Percentiles rank a stretch among this genome's conserved stretches.
Conservation (phyloP, 2,888 invertebrate species). For the Sericinus montela region DNA sequence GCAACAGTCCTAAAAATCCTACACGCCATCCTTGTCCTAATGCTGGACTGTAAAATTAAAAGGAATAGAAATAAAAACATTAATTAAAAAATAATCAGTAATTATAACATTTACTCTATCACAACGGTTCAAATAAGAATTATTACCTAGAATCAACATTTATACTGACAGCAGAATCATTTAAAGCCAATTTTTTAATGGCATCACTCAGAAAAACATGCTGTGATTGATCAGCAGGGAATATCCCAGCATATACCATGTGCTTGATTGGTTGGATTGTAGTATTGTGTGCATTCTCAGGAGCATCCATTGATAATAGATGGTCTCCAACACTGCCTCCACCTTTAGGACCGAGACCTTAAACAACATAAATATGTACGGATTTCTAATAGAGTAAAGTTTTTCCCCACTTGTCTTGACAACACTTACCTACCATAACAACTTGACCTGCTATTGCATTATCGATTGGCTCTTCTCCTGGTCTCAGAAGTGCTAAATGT, state of each 20-base stretch:
- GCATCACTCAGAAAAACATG: constrained; percentile 86
- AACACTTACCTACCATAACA: constrained; percentile 86
- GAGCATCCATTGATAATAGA: constrained; percentile 49
- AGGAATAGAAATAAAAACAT: neutral
- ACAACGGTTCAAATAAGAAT: neutral
- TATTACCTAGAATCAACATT: constrained; percentile 87
- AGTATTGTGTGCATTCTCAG: constrained; percentile 32
- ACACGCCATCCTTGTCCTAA: constrained; percentile 93
- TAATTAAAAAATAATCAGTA: neutral
- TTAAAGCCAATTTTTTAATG: constrained; percentile 94
- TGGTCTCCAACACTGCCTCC: constrained; percentile 70
- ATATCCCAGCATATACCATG: constrained; percentile 82
- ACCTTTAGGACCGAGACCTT: constrained; percentile 68
- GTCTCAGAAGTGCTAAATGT: constrained; percentile 88
- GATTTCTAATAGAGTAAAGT: neutral
- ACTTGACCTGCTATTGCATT: constrained; percentile 94
- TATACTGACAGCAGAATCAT: constrained; percentile 95
- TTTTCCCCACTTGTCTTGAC: too few species aligned
- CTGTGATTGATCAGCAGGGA: constrained; percentile 94
- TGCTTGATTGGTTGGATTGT: constrained; percentile 54
- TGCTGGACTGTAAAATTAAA: constrained; percentile 83
- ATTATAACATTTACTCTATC: too few species aligned
- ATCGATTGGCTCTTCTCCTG: constrained; percentile 83
- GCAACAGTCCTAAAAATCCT: constrained; percentile 91
- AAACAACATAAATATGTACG: neutral